These are phyloP conservation scores for Halcyon leucocephala DNA, from an alignment of 2,797 vertebrate species.

Conservation along the genomic window DNA sequence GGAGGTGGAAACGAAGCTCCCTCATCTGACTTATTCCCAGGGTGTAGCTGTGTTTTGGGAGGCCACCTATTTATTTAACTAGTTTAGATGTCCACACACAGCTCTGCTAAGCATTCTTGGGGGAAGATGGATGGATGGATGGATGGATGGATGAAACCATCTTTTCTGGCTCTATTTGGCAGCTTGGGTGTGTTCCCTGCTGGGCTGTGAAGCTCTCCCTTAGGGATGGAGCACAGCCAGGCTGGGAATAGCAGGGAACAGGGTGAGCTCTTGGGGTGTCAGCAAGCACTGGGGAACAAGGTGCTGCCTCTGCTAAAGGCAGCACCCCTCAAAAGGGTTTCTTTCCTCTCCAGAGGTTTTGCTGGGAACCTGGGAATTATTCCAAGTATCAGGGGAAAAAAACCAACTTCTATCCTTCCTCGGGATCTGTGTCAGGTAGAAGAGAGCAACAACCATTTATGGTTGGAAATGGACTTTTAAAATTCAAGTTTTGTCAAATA, in stretches of 20 bases:
- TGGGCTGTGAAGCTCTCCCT: not conserved
- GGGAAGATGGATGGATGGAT: not conserved
- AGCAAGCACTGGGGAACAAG: not conserved
- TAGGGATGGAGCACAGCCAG: not conserved
- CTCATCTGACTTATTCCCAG: not conserved
- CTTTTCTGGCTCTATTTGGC: not conserved
- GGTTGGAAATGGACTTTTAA: not conserved
- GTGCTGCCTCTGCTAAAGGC: not conserved
- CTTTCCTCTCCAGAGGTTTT: not conserved
- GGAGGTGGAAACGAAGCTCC: not conserved
- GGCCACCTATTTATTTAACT: not conserved
- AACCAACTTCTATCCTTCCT: not conserved
- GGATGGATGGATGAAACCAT: not conserved
- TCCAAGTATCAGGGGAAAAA: not conserved
- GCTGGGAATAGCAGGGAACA: not conserved
- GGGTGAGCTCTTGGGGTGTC: not conserved
- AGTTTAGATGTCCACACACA: not conserved
- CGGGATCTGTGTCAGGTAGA: not conserved
- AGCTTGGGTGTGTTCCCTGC: not conserved
- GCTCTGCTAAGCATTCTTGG: not conserved
- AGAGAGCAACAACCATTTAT: not conserved
- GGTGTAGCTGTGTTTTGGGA: not conserved
- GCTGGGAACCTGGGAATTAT: not conserved
- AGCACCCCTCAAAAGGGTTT: not conserved
- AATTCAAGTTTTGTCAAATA: not conserved